A percentile compares a stretch with the other conserved stretches of the same genome.
Conservation (phyloP, 35 echinoderm and acorn worm species). For the Apostichopus japonicus region DNA sequence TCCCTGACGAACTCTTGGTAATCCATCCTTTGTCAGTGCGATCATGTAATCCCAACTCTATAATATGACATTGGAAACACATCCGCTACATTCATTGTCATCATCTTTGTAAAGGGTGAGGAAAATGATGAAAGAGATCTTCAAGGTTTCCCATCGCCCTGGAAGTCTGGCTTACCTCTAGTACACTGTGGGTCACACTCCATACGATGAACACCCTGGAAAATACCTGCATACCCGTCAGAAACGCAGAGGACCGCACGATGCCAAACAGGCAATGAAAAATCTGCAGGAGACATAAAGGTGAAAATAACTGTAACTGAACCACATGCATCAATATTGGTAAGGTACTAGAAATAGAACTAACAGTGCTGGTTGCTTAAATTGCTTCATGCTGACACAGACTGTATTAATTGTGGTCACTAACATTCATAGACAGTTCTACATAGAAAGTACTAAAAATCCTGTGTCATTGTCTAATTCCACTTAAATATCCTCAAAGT, state of each 20-base stretch:
- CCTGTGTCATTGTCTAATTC: too few relatives aligned
- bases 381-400: too few relatives aligned
- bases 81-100: neutral
- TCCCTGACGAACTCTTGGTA: neutral
- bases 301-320: neutral
- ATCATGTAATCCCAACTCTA: neutral
- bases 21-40: neutral
- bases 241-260: slow-evolving; percentile 75
- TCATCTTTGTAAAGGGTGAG: neutral
- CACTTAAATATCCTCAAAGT: too few relatives aligned
- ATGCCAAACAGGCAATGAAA: slow-evolving; percentile 85
- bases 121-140: too few relatives aligned
- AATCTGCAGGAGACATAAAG: slow-evolving; percentile 42
- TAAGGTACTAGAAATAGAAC: too few relatives aligned
- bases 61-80: neutral
- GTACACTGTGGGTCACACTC: slow-evolving; percentile 86
- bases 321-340: too few relatives aligned
- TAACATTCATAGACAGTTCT: too few relatives aligned
- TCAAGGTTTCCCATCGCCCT: too few relatives aligned
- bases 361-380: too few relatives aligned
- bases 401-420: too few relatives aligned
- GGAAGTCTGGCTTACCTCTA: slow-evolving; percentile 62
- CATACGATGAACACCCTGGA: slow-evolving; percentile 86
- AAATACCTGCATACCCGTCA: slow-evolving; percentile 90
- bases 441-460: too few relatives aligned